phyloP scores from a whole-genome alignment of 2,888 invertebrate species.

The Selenia dentaria region DNA sequence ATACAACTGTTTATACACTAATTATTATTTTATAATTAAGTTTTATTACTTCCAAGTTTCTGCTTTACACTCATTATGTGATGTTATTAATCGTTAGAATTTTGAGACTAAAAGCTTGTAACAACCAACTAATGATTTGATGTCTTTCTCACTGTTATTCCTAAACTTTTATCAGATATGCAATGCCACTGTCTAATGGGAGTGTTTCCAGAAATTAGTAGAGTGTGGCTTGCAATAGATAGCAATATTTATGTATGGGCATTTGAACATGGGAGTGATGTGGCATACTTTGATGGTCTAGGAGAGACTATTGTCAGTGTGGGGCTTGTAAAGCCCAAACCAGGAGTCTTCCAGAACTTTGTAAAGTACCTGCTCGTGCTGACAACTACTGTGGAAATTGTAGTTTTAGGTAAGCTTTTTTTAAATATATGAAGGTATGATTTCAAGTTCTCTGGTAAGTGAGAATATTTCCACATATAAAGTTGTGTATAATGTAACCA shows the following conservation, averaged over 20 bases:
- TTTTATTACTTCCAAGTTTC: too few species aligned
- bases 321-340: slow-evolving; percentile 94
- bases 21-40: too few species aligned
- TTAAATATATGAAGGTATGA: too few species aligned
- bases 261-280: slow-evolving; percentile 97
- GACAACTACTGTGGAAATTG: slow-evolving; percentile 97
- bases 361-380: slow-evolving; percentile 96
- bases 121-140: too few species aligned
- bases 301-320: slow-evolving; percentile 97
- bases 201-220: slow-evolving; percentile 96
- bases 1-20: too few species aligned
- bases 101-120: too few species aligned
- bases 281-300: slow-evolving; percentile 98
- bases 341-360: slow-evolving; percentile 94
- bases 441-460: too few species aligned
- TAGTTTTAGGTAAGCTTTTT: slow-evolving; percentile 90
- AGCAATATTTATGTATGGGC: slow-evolving; percentile 99
- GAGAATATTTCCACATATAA: too few species aligned
- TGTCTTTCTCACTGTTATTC: slow-evolving; percentile 35
- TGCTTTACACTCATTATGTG: too few species aligned
- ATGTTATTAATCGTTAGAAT: too few species aligned
- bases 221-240: slow-evolving; percentile 99
- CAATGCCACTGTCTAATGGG: slow-evolving; percentile 99
- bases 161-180: slow-evolving; percentile 87
- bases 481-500: too few species aligned